Percentiles rank a stretch among this genome's conserved stretches.
These are phyloP conservation scores for Gambelia wislizenii DNA, from an alignment of 2,797 vertebrate genomes.

Conservation along the genomic window DNA sequence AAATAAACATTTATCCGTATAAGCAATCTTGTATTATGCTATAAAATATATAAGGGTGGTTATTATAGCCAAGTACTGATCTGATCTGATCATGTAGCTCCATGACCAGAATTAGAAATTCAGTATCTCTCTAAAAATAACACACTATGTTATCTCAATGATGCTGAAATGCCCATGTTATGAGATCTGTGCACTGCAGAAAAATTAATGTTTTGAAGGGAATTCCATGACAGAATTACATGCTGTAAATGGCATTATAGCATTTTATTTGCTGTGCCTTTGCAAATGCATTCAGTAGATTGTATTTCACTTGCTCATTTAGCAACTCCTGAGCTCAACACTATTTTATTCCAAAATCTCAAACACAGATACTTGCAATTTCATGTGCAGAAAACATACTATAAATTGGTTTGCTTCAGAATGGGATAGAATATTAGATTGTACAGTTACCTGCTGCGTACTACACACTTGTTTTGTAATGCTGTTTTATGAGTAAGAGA, in stretches of 20 bases:
- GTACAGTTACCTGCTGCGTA: slow-evolving; percentile 76
- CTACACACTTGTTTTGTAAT: slow-evolving; percentile 78
- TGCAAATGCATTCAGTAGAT: slow-evolving; percentile 39
- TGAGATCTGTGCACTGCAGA: slow-evolving; percentile 15
- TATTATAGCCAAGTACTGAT: background rate
- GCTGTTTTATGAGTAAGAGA: slow-evolving; percentile 75
- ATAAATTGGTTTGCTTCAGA: slow-evolving; percentile 73
- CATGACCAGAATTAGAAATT: slow-evolving; percentile 7
- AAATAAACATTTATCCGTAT: background rate
- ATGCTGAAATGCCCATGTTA: slow-evolving; percentile 13
- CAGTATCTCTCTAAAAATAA: slow-evolving; percentile 8
- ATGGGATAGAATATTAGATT: slow-evolving; percentile 78
- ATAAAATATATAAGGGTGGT: background rate
- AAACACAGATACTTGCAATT: slow-evolving; percentile 66
- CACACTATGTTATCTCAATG: background rate
- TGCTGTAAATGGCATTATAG: slow-evolving; percentile 29
- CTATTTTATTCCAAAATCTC: slow-evolving; percentile 58
- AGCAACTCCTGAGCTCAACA: slow-evolving; percentile 51
- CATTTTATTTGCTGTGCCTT: slow-evolving; percentile 40
- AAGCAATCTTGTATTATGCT: background rate
- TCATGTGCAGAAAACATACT: slow-evolving; percentile 72
- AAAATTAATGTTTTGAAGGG: slow-evolving; percentile 40
- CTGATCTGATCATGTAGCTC: background rate
- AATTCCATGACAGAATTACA: slow-evolving; percentile 10
- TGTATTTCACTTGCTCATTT: slow-evolving; percentile 53